phyloP scores from a whole-genome alignment of 2,113 vertebrate species.

The Chitala chitala region DNA sequence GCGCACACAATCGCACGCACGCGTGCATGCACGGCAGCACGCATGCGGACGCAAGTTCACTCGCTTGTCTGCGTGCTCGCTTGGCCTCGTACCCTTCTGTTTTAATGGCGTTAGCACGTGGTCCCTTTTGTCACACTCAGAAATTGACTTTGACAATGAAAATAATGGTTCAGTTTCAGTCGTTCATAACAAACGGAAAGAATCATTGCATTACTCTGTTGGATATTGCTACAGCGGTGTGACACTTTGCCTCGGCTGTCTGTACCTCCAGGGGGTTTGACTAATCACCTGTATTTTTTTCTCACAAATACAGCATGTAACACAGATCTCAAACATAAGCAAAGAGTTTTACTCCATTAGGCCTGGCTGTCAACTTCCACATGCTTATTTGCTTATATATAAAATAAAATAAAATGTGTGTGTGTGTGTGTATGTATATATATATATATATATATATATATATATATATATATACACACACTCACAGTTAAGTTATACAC shows the following conservation, averaged over 20 bases:
- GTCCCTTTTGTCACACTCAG: not conserved
- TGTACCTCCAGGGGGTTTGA: not conserved
- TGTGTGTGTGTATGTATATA: conserved; percentile 15
- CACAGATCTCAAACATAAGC: conserved; percentile 18
- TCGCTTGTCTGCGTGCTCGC: no score
- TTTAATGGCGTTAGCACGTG: not conserved
- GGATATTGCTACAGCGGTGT: not conserved
- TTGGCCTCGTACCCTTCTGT: not conserved
- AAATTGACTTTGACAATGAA: not conserved
- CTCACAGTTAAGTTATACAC: not conserved
- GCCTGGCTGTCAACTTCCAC: not conserved
- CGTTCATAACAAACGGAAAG: not conserved
- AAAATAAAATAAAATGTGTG: conserved; percentile 20
- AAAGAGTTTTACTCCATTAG: conserved; percentile 1
- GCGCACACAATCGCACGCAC: no score
- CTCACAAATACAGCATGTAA: not conserved
- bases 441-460: conserved; percentile 14
- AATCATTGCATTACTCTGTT: not conserved
- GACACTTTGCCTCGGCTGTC: not conserved
- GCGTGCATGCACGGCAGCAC: no score
- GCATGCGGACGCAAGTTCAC: no score
- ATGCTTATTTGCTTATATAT: conserved; percentile 16
- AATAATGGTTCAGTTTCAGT: not conserved
- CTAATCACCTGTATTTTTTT: conserved; percentile 2
- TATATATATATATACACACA: conserved; percentile 4